A percentile compares a stretch with the other conserved stretches of the same genome.
Conservation (phyloP, 2,113 vertebrate species). For the Tympanuchus pallidicinctus region DNA sequence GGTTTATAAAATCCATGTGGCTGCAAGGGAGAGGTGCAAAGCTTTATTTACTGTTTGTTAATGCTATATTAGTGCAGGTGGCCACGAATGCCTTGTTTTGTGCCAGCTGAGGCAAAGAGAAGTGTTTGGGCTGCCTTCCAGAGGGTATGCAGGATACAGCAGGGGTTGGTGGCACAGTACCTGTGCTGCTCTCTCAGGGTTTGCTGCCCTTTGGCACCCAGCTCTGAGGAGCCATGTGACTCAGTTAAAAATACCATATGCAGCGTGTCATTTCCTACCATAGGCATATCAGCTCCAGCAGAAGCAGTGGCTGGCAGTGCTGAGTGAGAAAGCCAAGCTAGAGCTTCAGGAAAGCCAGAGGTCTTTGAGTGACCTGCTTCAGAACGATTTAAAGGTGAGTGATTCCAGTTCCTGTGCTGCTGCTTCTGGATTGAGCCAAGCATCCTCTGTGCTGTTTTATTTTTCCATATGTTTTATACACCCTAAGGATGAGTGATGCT, state of each 20-base stretch:
- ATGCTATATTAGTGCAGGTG: rapidly evolving
- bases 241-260: neutral
- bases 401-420: neutral
- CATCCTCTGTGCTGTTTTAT: neutral
- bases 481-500: neutral
- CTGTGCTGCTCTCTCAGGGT: neutral
- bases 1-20: neutral
- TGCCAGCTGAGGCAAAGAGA: neutral
- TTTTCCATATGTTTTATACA: neutral
- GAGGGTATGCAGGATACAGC: neutral
- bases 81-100: rapidly evolving
- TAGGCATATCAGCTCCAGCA: slow-evolving; percentile 53
- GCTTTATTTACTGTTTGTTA: rapidly evolving
- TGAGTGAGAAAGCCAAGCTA: slow-evolving; percentile 40
- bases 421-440: neutral
- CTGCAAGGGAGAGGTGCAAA: neutral
- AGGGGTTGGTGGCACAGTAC: neutral
- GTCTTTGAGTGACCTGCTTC: slow-evolving; percentile 40
- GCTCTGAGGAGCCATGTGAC: neutral
- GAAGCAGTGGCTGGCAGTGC: slow-evolving; percentile 6
- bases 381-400: slow-evolving; percentile 26
- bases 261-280: rapidly evolving
- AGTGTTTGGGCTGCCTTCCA: rapidly evolving
- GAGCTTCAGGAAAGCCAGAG: slow-evolving; percentile 63
- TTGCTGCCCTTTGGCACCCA: neutral